Evolutionary conservation across 1,140 invertebrate species (phyloP), one percentile per base, ranked within the genome.

Genomic region (Megalopta genalis): DNA sequence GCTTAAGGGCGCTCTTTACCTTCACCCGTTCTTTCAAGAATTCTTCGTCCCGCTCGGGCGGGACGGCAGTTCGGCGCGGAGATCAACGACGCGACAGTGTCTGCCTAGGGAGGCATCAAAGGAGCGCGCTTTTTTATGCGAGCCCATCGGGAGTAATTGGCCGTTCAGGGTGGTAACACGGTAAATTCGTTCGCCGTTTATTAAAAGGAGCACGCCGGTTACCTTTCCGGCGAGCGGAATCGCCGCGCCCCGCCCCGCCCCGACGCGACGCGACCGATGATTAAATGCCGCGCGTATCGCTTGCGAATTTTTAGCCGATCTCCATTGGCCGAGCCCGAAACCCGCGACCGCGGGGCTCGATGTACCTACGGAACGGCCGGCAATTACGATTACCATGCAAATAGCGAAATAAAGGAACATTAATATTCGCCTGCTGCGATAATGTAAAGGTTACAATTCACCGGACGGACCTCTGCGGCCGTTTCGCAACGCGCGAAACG

Each of bases 21-120:
- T 54, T 52, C 37, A 21, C 63, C 21, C 21, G 21, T 77, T 59
- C n/a, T 46, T 72, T 60, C 60, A 62, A 72, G 70, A 71, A 71
- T 59, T 42, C 57, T 46, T 60, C 57, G 12, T 37, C n/a, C 49
- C 23, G 46, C 39, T 46, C 14, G 42, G 37, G 2, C 32, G 25
- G 16, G 21, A 14, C 5, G 6, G 1, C 18, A 25, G 9, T 21
- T 21, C 27, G 6, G 12, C 21, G n/a, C 27, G 25, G 32, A 37
- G 60, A 9, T 27, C 60, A 63, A 63, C 60, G 60, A 63, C 32
- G 60, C 60, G 25, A 62, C 60, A 25, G 25, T 62, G 27, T 27
- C 49, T 52, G 59, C 59, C 25, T 27, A 12, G 49, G 5, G 60
- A 62, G 25, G 32, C 60, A 27, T 62, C 60, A 62, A 62, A 62